phyloP scores from a whole-genome alignment of 2,888 invertebrate species.

The Rapana venosa region DNA sequence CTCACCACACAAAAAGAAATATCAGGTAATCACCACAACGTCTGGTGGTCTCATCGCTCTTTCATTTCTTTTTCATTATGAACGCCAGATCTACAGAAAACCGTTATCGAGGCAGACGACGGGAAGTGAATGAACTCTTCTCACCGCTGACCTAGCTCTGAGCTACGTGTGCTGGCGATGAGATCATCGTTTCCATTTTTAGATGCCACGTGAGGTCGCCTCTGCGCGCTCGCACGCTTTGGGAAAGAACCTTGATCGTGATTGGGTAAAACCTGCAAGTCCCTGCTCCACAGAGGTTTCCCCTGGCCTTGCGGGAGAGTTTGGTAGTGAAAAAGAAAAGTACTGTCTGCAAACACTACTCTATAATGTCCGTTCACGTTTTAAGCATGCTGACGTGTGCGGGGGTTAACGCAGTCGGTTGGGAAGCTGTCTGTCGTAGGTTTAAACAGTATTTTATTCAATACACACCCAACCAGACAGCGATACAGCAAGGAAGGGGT shows the following conservation, averaged over 20 bases:
- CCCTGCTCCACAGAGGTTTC: not conserved
- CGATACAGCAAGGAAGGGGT: too few species aligned
- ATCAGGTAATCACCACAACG: not conserved
- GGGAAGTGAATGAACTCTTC: slow-evolving; percentile 41
- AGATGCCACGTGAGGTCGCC: slow-evolving; percentile 35
- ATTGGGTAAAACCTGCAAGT: slow-evolving; percentile 6
- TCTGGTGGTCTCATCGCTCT: not conserved
- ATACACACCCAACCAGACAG: too few species aligned
- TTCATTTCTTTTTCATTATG: not conserved
- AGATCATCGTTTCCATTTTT: slow-evolving; percentile 45
- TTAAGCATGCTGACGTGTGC: too few species aligned
- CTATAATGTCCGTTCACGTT: not conserved
- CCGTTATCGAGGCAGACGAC: slow-evolving; percentile 8
- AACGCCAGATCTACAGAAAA: not conserved
- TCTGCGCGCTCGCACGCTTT: slow-evolving; percentile 18
- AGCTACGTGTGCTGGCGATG: slow-evolving; percentile 18
- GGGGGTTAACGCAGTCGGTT: not conserved
- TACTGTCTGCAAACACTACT: not conserved
- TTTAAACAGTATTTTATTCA: not conserved
- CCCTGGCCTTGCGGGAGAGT: not conserved
- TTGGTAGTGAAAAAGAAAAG: not conserved
- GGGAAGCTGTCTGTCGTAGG: not conserved
- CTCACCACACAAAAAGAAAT: slow-evolving; percentile 19
- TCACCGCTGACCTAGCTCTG: not conserved
- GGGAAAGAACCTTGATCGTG: not conserved